Evolutionary conservation across 2,113 vertebrate genomes (phyloP), one percentile per base, ranked within the genome.

Genomic region (Gymnorhina tibicen): DNA sequence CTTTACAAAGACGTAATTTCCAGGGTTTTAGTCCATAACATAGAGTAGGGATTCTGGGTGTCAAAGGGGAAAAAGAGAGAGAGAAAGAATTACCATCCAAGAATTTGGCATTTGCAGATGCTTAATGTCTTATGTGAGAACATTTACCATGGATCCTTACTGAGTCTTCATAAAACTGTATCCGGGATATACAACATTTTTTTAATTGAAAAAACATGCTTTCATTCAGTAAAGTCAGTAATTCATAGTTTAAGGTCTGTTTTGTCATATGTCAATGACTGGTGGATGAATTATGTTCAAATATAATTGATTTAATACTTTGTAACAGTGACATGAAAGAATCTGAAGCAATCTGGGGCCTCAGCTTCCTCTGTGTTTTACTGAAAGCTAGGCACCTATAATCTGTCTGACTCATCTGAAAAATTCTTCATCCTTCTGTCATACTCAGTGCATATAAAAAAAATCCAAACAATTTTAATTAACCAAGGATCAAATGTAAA

Each of bases 231-330:
- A 46, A 87, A 91, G 79, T 92, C 85, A 87, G 33, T 96, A 96
- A 93, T 53, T 96, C 79, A 87, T 84, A 73, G 56, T 58, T 93
- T 94, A 96, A 89, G 58, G 83, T 86, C 85, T 89, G 28, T 92
- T 95, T 94, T 96, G 79, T 95, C 90, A 68, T 78, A 77, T 84
- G 79, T 84, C 90, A 84, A 28, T 94, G 92, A 37, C 76, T 93
- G 41, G 42, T 77, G 67, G 35, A 75, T 90, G 72, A 96, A 77
- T 94, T 88, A 84, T 86, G 49, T 94, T 86, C 56, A 81, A 52
- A 59, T 68, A 64, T 84, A 93, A 75, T 91, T 91, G 79, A 94
- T 95, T 78, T 92, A 88, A 33, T 91, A 47, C 63, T 81, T 96
- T 86, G 33, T 60, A 88, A 73, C 1, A 1, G 59, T 76, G 55